Conservation (phyloP, 35 echinoderm and acorn worm genomes). For the Ophioderma brevispina region DNA sequence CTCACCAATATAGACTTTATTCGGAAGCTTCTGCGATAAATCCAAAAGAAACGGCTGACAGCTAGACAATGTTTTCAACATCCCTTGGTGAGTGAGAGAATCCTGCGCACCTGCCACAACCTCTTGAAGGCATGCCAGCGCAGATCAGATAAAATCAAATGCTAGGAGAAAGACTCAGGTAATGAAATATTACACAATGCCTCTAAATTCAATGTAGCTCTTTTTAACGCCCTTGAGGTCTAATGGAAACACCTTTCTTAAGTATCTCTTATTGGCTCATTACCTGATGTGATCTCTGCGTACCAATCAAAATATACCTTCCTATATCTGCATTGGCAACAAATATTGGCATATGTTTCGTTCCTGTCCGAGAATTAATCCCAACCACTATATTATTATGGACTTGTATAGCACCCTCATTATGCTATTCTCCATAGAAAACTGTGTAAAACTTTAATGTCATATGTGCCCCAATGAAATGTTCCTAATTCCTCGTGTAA, state of each 20-base stretch:
- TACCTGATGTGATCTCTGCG: no score
- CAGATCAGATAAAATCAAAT: constrained; percentile 94
- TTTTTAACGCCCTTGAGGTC: no score
- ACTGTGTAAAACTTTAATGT: background rate
- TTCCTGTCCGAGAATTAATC: background rate
- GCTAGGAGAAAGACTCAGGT: constrained; percentile 89
- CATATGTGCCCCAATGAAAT: no score
- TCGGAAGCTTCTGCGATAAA: constrained; percentile 57
- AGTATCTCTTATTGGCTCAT: no score
- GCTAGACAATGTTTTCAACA: constrained; percentile 68
- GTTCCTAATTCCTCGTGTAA: background rate
- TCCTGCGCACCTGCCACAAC: constrained; percentile 40
- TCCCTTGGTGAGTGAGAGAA: constrained; percentile 73
- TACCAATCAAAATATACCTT: no score
- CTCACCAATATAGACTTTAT: constrained; percentile 67
- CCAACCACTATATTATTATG: background rate
- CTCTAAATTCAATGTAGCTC: no score
- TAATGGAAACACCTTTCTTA: no score
- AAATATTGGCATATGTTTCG: no score
- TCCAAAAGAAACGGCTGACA: constrained; percentile 66
- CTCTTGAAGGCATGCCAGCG: constrained; percentile 60
- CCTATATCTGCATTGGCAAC: no score
- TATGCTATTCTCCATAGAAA: background rate
- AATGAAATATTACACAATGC: background rate
- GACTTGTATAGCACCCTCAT: background rate